A percentile compares a stretch with the other conserved stretches of the same genome.
phyloP scores from a whole-genome alignment of 2,888 invertebrate genomes.

The Parnassius orleans region DNA sequence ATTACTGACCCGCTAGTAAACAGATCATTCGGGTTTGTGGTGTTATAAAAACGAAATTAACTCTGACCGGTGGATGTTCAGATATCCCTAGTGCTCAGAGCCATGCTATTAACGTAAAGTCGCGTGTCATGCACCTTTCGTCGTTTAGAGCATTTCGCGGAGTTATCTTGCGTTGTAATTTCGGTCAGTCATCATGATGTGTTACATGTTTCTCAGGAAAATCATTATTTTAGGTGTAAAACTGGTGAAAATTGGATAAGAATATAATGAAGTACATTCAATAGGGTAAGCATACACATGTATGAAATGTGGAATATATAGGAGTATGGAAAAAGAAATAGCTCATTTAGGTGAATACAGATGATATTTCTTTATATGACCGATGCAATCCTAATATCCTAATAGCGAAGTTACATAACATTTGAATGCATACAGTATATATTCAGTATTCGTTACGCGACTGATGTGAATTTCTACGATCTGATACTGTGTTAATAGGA shows the following conservation, averaged over 20 bases:
- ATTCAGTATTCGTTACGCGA: conserved; percentile 29
- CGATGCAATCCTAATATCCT: not conserved
- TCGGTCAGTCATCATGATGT: conserved; percentile 15
- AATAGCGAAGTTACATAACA: not conserved
- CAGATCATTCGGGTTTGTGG: conserved; percentile 81
- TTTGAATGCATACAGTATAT: conserved; percentile 26
- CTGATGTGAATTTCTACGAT: conserved; percentile 53
- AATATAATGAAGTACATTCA: no score
- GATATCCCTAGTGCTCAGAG: conserved; percentile 62
- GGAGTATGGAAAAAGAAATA: no score
- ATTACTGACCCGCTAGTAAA: conserved; percentile 81
- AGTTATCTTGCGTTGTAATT: conserved; percentile 44
- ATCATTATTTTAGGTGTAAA: not conserved
- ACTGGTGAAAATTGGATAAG: no score
- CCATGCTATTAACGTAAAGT: conserved; percentile 65
- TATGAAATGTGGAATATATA: no score
- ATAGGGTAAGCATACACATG: no score
- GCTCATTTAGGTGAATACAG: no score
- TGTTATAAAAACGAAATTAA: conserved; percentile 81
- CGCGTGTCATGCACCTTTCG: conserved; percentile 58
- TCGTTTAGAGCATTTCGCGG: conserved; percentile 52
- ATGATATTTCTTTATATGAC: no score
- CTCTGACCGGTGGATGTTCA: conserved; percentile 72
- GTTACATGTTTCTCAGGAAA: not conserved
- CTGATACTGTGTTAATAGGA: conserved; percentile 72